phyloP scores from a whole-genome alignment of 1,140 invertebrate species.

The Wiebesia pumilae region DNA sequence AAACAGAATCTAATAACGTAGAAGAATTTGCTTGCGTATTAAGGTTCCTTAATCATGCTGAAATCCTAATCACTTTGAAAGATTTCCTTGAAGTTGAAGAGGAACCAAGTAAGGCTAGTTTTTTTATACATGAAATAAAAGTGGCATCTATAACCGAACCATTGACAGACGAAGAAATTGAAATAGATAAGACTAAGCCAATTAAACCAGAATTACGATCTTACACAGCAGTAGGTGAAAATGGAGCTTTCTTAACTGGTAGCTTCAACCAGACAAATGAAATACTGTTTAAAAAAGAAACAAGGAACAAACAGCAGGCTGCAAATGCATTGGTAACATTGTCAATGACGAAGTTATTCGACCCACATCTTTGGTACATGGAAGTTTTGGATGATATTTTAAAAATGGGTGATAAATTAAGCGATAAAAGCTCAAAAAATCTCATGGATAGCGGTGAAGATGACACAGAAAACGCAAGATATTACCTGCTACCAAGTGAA shows the following conservation, averaged over 20 bases:
- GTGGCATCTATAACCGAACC: constrained; percentile 55
- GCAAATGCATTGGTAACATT: constrained; percentile 63
- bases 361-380: constrained; percentile 65
- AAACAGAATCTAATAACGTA: constrained; percentile 37
- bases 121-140: constrained; percentile 64
- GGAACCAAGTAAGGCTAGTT: constrained; percentile 53
- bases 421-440: constrained; percentile 67
- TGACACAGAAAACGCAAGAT: constrained; percentile 60
- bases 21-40: constrained; percentile 59
- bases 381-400: constrained; percentile 69
- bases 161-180: constrained; percentile 66
- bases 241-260: constrained; percentile 60
- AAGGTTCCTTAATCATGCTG: constrained; percentile 53
- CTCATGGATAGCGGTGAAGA: constrained; percentile 60
- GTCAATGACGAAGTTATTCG: constrained; percentile 66
- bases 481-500: constrained; percentile 72
- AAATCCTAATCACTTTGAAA: constrained; percentile 58
- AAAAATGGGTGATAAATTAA: constrained; percentile 65
- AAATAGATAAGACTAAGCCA: constrained; percentile 59
- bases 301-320: constrained; percentile 67
- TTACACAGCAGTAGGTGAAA: constrained; percentile 59
- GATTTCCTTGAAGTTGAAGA: constrained; percentile 41
- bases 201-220: constrained; percentile 61
- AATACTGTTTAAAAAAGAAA: constrained; percentile 60
- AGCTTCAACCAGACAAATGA: constrained; percentile 63